A percentile compares a stretch with the other conserved stretches of the same genome.
Conservation (phyloP, 2,113 vertebrate species). For the Brachyhypopomus occidentalis region DNA sequence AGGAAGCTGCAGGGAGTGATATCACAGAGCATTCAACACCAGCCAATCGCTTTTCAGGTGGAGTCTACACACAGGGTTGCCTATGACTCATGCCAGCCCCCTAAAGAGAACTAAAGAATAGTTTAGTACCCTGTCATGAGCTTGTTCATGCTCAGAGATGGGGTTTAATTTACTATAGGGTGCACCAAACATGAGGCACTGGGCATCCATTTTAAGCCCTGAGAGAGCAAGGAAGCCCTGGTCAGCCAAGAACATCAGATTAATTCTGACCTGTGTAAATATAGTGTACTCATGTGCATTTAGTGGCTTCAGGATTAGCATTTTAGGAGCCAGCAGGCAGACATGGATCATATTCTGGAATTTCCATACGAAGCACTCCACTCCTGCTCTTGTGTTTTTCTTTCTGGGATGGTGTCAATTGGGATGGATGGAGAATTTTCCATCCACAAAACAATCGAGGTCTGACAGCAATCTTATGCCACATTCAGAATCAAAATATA, state of each 20-base stretch:
- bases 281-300: conserved; percentile 44
- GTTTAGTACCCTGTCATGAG: conserved; percentile 65
- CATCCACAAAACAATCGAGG: background rate
- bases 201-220: conserved; percentile 59
- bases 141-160: conserved; percentile 53
- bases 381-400: conserved; percentile 12
- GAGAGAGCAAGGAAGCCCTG: conserved; percentile 48
- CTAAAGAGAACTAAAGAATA: conserved; percentile 54
- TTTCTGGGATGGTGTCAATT: conserved; percentile 9
- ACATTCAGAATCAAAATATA: background rate
- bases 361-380: conserved; percentile 31
- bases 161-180: conserved; percentile 63
- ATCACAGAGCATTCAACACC: conserved; percentile 58
- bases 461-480: background rate
- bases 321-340: conserved; percentile 45
- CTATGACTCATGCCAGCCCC: conserved; percentile 1
- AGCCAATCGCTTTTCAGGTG: conserved; percentile 67
- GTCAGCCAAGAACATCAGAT: conserved; percentile 63
- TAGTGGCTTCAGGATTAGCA: conserved; percentile 56
- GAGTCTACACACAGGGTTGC: conserved; percentile 36
- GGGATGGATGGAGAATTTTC: conserved; percentile 10
- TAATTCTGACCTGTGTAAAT: conserved; percentile 54
- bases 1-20: conserved; percentile 52
- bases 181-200: conserved; percentile 58
- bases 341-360: conserved; percentile 47